Evolutionary conservation across 1,140 invertebrate genomes (phyloP), one percentile per base, ranked within the genome.

Genomic region (Frieseomelitta varia): DNA sequence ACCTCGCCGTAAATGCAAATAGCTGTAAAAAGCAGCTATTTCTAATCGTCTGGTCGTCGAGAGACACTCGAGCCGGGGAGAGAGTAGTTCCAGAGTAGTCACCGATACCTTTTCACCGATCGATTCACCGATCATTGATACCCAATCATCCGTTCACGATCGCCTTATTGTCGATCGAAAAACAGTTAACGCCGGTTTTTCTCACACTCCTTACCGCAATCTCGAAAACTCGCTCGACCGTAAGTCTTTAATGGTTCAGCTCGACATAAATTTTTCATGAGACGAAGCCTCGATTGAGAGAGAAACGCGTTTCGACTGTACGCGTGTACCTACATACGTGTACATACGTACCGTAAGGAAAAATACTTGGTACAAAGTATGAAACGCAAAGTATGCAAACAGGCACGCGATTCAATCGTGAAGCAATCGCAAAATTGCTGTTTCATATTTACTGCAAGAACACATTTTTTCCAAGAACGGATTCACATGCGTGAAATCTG

Each of bases 101-200:
- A 81, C 93, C 90, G 90, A 94, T 94, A 93, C 81, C 85, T 76
- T 78, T 76, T 86, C 71, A 75, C 47, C 76, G 88, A 74, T 85
- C 83, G 77, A 76, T 90, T 90, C 88, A 10, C 92, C 90, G 90
- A 91, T 94, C 89, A 94, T 95, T 94, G 94, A 94, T 94, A 94
- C 86, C 88, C 93, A 90, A 95, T 94, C 90, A 92, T 90, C 91
- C 91, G 93, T 94, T 92, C 89, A 93, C 79, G 89, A 92, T 91
- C 87, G 69, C 51, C 79, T 91, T 65, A 91, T 93, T 93, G 90
- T 93, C 81, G 85, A 79, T 93, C 81, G 85, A 79, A 93, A 93
- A 93, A 92, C 86, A 91, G 85, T 91, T 81, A 27, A 88, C 71
- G 51, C 51, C 61, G 71, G 89, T 87, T 93, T 47, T 94, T 94